These are phyloP conservation scores for Drosophila kepulauana DNA, from an alignment of 1,140 invertebrate species.

Conservation along the genomic window DNA sequence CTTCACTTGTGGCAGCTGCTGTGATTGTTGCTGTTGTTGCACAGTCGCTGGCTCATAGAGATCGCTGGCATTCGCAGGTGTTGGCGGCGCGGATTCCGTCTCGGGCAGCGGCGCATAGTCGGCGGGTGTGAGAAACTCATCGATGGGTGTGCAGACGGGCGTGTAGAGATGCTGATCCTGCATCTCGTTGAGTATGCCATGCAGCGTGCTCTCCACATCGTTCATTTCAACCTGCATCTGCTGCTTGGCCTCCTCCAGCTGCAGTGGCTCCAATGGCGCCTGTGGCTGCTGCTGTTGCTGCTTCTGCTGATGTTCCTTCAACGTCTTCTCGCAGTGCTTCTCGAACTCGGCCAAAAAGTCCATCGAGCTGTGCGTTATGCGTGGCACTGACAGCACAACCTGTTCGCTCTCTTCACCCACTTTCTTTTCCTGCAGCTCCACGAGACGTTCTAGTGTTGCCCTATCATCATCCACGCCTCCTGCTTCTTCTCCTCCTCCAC, in stretches of 20 bases:
- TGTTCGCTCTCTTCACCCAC: not conserved
- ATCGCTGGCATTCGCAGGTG: constrained; percentile 5
- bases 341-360: constrained; percentile 72
- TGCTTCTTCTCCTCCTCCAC: not conserved
- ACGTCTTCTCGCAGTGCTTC: constrained; percentile 60
- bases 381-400: constrained; percentile 19
- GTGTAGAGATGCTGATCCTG: constrained; percentile 81
- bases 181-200: constrained; percentile 81
- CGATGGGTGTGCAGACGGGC: constrained; percentile 64
- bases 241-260: constrained; percentile 51
- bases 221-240: constrained; percentile 75
- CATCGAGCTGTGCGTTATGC: constrained; percentile 33
- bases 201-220: constrained; percentile 78
- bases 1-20: constrained; percentile 1
- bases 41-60: constrained; percentile 16
- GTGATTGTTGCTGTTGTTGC: not conserved
- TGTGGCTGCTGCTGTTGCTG: not conserved
- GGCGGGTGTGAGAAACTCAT: constrained; percentile 73
- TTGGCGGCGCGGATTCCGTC: constrained; percentile 20
- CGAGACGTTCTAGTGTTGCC: constrained; percentile 13
- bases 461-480: constrained; percentile 23
- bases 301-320: constrained; percentile 32
- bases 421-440: not conserved
- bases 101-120: constrained; percentile 72
- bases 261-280: constrained; percentile 12